Evolutionary conservation across 1,140 invertebrate species (phyloP).

Genomic region (Penaeus indicus): DNA sequence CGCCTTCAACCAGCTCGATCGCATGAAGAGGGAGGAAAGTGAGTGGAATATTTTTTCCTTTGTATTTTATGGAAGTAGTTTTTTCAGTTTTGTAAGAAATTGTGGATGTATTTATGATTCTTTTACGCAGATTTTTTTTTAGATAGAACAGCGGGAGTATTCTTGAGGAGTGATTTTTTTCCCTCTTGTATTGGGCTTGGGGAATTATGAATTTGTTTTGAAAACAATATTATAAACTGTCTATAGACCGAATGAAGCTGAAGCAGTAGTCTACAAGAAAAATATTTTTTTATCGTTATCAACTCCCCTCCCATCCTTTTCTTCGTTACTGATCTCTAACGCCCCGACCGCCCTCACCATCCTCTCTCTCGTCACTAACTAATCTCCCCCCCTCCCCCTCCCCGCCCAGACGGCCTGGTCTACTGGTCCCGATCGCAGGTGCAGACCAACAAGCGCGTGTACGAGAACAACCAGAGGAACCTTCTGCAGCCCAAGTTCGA

Average conservation of each 20-base stretch:
- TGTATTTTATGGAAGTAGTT: neutral
- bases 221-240: too few species aligned
- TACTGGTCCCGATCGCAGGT: conserved; percentile 73
- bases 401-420: conserved; percentile 71
- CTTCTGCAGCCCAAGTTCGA: conserved; percentile 71
- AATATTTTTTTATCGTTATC: neutral
- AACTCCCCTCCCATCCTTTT: neutral
- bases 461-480: conserved; percentile 73
- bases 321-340: neutral
- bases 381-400: neutral
- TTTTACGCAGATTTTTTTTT: too few species aligned
- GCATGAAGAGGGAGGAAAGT: conserved; percentile 69
- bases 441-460: conserved; percentile 69
- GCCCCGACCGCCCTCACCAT: neutral
- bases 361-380: neutral
- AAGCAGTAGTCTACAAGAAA: too few species aligned
- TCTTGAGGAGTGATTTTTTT: too few species aligned
- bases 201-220: too few species aligned
- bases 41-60: conserved; percentile 26
- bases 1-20: conserved; percentile 67
- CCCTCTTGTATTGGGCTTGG: too few species aligned
- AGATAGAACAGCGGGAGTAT: too few species aligned
- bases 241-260: too few species aligned
- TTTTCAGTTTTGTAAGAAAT: neutral
- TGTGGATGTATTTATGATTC: too few species aligned